Evolutionary conservation across 2,888 invertebrate species (phyloP).

Genomic region (Myopa tessellatipennis): DNA sequence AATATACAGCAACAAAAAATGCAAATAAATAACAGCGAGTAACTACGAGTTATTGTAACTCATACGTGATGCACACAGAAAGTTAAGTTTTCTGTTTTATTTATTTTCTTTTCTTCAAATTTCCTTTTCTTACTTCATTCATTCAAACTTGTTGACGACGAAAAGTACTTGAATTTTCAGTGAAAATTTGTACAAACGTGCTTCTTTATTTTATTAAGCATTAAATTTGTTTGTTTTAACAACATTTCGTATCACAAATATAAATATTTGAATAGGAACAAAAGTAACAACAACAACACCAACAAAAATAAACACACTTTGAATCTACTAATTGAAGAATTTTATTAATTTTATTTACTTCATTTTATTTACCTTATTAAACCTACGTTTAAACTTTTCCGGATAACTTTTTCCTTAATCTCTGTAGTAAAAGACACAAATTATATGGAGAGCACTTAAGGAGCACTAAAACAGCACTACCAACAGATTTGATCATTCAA

Average conservation of each 20-base stretch:
- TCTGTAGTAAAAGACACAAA: too few relatives aligned
- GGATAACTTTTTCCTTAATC: too few relatives aligned
- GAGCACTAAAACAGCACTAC: neutral
- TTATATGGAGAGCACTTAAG: neutral
- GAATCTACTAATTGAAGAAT: neutral
- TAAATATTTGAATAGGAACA: neutral
- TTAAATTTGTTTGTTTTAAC: neutral
- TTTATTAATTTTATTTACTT: neutral
- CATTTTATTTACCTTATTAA: neutral
- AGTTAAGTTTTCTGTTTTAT: too few relatives aligned
- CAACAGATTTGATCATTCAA: too few relatives aligned
- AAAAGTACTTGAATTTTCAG: too few relatives aligned
- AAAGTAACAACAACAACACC: neutral
- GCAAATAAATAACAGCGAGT: neutral
- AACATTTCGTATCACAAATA: too few relatives aligned
- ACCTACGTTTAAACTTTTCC: neutral
- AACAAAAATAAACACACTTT: neutral
- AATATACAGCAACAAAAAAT: neutral
- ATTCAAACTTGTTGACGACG: too few relatives aligned
- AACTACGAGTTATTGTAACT: constrained; percentile 2
- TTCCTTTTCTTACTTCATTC: too few relatives aligned
- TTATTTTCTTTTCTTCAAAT: too few relatives aligned
- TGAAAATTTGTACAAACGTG: too few relatives aligned
- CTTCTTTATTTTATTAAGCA: neutral
- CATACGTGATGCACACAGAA: neutral